These are phyloP conservation scores for Sarcophaga peregrina DNA, from an alignment of 1,140 invertebrate species.

Conservation along the genomic window DNA sequence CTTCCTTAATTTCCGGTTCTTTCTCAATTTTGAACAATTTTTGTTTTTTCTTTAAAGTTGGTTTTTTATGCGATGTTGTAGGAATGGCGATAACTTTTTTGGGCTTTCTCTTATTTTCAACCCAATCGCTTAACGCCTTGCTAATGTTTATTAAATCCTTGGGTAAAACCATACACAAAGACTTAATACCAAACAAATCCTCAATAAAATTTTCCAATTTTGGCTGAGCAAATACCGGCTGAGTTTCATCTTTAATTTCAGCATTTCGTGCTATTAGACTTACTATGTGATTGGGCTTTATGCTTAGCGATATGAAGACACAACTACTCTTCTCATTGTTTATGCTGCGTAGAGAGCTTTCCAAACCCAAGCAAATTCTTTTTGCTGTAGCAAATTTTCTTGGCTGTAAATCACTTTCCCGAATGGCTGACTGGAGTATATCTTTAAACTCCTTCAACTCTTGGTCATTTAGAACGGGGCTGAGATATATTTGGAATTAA, in stretches of 20 bases:
- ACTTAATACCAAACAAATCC: slow-evolving; percentile 51
- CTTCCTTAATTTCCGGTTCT: neutral
- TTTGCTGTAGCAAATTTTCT: slow-evolving; percentile 14
- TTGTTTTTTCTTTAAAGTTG: neutral
- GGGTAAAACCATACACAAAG: slow-evolving; percentile 51
- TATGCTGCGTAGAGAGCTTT: neutral
- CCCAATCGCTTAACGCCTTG: neutral
- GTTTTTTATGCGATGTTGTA: neutral
- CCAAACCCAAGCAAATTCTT: slow-evolving; percentile 3
- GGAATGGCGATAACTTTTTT: neutral
- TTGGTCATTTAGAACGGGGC: neutral
- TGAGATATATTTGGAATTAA: neutral
- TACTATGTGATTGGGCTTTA: slow-evolving; percentile 54
- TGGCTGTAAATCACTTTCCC: neutral
- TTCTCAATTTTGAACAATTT: neutral
- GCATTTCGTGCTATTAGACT: slow-evolving; percentile 55
- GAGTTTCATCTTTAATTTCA: slow-evolving; percentile 50
- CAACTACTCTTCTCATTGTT: slow-evolving; percentile 48
- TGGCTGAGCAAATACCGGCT: slow-evolving; percentile 55
- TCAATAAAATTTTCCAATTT: slow-evolving; percentile 55
- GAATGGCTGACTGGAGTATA: neutral
- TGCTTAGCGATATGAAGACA: slow-evolving; percentile 54
- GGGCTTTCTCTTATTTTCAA: neutral
- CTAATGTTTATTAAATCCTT: slow-evolving; percentile 1
- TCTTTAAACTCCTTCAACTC: neutral